Evolutionary conservation across 2,888 invertebrate species (phyloP).

Genomic region (Lissocephala sabroskyi): DNA sequence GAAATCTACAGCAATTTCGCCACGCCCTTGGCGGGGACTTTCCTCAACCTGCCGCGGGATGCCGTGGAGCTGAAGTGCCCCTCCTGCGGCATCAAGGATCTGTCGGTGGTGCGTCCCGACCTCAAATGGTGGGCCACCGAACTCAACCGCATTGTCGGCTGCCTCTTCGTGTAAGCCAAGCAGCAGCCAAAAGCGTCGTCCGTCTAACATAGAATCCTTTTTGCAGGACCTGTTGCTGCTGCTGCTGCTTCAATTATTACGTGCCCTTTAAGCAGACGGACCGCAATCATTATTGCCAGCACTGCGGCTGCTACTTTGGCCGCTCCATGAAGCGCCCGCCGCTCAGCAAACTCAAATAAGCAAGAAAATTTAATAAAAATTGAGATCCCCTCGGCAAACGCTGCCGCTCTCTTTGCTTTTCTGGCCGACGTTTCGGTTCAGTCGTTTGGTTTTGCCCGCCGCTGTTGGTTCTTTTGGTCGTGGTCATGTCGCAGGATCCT

Average conservation of each 20-base stretch:
- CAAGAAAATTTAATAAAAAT: too few relatives aligned
- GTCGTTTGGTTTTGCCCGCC: too few relatives aligned
- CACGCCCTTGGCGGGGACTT: conserved; percentile 67
- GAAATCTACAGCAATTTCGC: conserved; percentile 67
- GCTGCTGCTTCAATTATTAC: conserved; percentile 61
- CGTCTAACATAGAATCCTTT: background rate
- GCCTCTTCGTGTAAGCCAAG: conserved; percentile 64
- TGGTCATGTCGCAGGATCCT: conserved; percentile 37
- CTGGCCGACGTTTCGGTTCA: too few relatives aligned
- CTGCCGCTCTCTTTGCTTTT: too few relatives aligned
- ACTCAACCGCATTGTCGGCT: conserved; percentile 64
- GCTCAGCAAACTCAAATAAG: conserved; percentile 35
- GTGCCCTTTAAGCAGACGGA: conserved; percentile 67
- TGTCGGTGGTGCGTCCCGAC: conserved; percentile 61
- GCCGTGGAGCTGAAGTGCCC: conserved; percentile 65
- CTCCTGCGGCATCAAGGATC: conserved; percentile 57
- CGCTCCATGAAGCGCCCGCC: conserved; percentile 61
- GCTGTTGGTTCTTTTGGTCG: background rate
- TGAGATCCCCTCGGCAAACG: too few relatives aligned
- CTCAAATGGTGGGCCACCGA: conserved; percentile 68
- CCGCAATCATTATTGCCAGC: conserved; percentile 69
- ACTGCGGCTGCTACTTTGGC: conserved; percentile 70
- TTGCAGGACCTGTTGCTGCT: conserved; percentile 60
- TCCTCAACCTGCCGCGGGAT: conserved; percentile 59
- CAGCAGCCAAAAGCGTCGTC: background rate